Percentiles rank a stretch among this genome's conserved stretches.
Evolutionary conservation across 92 coral and sea anemone species (phyloP).

Genomic region (Epizoanthus rinbou): DNA sequence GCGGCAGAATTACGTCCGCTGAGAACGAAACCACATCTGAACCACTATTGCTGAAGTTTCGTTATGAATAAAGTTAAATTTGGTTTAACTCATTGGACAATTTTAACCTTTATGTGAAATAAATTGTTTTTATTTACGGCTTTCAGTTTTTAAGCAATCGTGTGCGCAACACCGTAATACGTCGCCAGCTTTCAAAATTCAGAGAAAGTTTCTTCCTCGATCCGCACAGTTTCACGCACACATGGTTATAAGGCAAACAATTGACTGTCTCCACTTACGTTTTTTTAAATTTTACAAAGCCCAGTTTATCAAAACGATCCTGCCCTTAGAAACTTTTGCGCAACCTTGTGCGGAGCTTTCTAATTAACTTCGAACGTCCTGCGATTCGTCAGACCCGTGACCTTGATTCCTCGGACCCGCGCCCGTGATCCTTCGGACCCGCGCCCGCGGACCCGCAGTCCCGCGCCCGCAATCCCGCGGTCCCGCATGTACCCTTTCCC

Average conservation of each 20-base stretch:
- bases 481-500: too few species aligned
- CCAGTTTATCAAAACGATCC: slow-evolving; percentile 19
- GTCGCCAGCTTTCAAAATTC: slow-evolving; percentile 14
- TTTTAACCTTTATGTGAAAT: slow-evolving; percentile 23
- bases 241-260: slow-evolving; percentile 15
- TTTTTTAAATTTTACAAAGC: slow-evolving; percentile 3
- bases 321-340: slow-evolving; percentile 14
- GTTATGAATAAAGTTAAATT: slow-evolving; percentile 22
- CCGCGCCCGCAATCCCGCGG: too few species aligned
- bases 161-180: slow-evolving; percentile 15
- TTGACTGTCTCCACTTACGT: slow-evolving; percentile 9
- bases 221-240: slow-evolving; percentile 15
- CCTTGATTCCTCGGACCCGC: neutral
- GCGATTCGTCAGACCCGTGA: slow-evolving; percentile 3
- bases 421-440: slow-evolving; percentile 3
- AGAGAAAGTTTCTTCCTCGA: slow-evolving; percentile 21
- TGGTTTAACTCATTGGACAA: slow-evolving; percentile 22
- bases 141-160: slow-evolving; percentile 22
- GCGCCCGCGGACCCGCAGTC: slow-evolving; percentile 1
- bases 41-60: slow-evolving; percentile 20
- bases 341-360: slow-evolving; percentile 25
- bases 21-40: slow-evolving; percentile 21
- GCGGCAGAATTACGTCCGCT: slow-evolving; percentile 20
- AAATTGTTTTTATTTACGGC: slow-evolving; percentile 15
- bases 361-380: slow-evolving; percentile 19